Evolutionary conservation across 2,888 invertebrate genomes (phyloP).

Genomic region (Phyto melanocephala): DNA sequence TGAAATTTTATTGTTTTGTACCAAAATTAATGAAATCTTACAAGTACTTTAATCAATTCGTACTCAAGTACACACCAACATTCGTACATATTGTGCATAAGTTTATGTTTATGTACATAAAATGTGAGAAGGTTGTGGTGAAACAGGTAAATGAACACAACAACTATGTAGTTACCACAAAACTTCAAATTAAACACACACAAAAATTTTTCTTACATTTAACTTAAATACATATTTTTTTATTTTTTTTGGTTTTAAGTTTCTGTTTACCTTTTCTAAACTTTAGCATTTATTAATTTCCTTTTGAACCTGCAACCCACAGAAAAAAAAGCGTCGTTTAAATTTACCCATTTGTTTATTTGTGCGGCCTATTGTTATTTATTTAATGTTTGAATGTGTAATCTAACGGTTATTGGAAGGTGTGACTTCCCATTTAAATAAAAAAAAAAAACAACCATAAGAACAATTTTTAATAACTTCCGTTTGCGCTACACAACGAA

Average conservation of each 20-base stretch:
- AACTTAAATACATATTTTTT: not conserved
- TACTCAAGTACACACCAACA: too few relatives aligned
- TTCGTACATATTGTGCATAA: too few relatives aligned
- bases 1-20: conserved; percentile 37
- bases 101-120: too few relatives aligned
- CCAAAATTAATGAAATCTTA: conserved; percentile 52
- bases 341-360: conserved; percentile 10
- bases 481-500: conserved; percentile 11
- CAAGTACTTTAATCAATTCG: conserved; percentile 23
- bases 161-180: too few relatives aligned
- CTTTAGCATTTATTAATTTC: not conserved
- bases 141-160: too few relatives aligned
- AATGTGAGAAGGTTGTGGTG: too few relatives aligned
- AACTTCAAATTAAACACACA: too few relatives aligned
- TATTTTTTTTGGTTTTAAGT: not conserved
- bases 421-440: conserved; percentile 52
- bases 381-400: not conserved
- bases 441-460: not conserved
- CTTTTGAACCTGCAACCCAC: conserved; percentile 2
- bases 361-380: not conserved
- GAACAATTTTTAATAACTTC: conserved; percentile 37
- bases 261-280: not conserved
- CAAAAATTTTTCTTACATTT: too few relatives aligned
- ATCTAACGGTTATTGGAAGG: conserved; percentile 54
- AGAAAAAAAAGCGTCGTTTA: conserved; percentile 4